These are phyloP conservation scores for Leptodactylus fuscus DNA, from an alignment of 2,113 vertebrate genomes.

Conservation along the genomic window DNA sequence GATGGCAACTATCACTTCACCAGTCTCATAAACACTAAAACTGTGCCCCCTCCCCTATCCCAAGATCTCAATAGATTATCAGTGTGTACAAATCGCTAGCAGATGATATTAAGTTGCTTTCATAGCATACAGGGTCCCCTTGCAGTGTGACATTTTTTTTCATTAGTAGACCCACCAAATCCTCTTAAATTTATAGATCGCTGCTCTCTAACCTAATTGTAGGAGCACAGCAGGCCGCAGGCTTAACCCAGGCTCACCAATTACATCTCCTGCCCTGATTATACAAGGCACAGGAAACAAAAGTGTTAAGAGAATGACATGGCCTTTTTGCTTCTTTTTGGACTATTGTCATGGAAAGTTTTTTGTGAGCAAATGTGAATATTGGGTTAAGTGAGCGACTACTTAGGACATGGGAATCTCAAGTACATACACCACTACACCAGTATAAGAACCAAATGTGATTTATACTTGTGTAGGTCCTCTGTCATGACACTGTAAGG, in stretches of 20 bases:
- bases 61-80: slow-evolving; percentile 80
- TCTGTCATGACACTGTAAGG: too few relatives aligned
- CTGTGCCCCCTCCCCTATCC: slow-evolving; percentile 63
- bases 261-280: slow-evolving; percentile 86
- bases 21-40: slow-evolving; percentile 78
- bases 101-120: slow-evolving; percentile 87
- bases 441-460: not conserved
- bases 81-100: slow-evolving; percentile 83
- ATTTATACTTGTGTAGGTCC: not conserved
- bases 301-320: slow-evolving; percentile 83
- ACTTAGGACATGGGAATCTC: not conserved
- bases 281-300: slow-evolving; percentile 86
- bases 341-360: slow-evolving; percentile 78
- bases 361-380: slow-evolving; percentile 30
- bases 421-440: not conserved
- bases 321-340: slow-evolving; percentile 75
- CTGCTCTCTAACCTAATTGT: slow-evolving; percentile 81
- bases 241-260: slow-evolving; percentile 82
- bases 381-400: not conserved
- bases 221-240: slow-evolving; percentile 77
- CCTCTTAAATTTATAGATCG: slow-evolving; percentile 84
- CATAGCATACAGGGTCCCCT: slow-evolving; percentile 82
- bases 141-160: slow-evolving; percentile 81
- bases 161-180: slow-evolving; percentile 78
- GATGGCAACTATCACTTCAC: slow-evolving; percentile 82